phyloP scores from a whole-genome alignment of 1,140 invertebrate species.

The Monomorium pharaonis region DNA sequence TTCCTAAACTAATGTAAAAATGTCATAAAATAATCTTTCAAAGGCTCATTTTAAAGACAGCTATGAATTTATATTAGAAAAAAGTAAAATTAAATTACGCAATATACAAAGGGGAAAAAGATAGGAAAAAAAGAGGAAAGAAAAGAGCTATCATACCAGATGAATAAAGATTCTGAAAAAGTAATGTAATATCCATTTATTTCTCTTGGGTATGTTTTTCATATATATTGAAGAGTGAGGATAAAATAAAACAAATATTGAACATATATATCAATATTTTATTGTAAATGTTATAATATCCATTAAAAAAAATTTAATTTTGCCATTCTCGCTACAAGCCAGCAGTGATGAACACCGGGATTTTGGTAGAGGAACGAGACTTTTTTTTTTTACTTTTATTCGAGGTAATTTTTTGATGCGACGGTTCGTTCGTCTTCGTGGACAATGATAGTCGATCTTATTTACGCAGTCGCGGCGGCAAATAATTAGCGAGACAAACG shows the following conservation, averaged over 20 bases:
- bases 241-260: no score
- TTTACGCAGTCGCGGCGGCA: conserved; percentile 64
- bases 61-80: not conserved
- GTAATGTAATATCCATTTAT: not conserved
- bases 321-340: no score
- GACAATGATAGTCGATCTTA: conserved; percentile 63
- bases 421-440: not conserved
- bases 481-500: conserved; percentile 80
- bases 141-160: not conserved
- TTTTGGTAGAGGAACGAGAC: not conserved
- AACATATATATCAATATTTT: not conserved
- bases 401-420: conserved; percentile 8
- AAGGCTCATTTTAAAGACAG: not conserved
- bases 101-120: not conserved
- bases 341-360: not conserved
- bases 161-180: not conserved
- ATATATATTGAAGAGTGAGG: not conserved
- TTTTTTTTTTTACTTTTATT: not conserved
- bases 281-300: not conserved
- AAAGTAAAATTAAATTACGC: not conserved
- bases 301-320: no score
- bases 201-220: no score
- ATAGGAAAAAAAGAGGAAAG: not conserved
- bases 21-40: not conserved
- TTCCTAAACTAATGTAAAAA: no score